Base-by-base conservation (phyloP, 2,113 vertebrate species). In the Serranochromis macrocephalus region DNA sequence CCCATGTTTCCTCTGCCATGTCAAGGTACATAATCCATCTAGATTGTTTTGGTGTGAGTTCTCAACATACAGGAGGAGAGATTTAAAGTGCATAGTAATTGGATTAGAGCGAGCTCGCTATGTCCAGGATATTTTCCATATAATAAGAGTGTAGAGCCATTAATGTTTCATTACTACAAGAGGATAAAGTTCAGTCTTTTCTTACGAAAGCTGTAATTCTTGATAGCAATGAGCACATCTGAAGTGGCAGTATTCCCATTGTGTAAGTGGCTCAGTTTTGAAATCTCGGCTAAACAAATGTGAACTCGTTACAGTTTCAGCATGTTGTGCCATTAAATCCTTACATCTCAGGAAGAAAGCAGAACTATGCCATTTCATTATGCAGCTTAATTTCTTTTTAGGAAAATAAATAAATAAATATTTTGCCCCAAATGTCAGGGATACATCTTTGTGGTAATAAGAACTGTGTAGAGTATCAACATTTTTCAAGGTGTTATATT, bases 171-270 rank as follows among this genome's bases (percentile, higher is more conserved):
- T 85, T 87, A 87, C 63, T 83, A 83, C 68, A 80, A 66, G 89
- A 86, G 87, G 93, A 93, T 93, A 88, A 93, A 92, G 87, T 90
- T 89, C 87, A 89, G 31, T 84, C 66, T 85, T 90, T 88, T 68
- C 91, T 91, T 91, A 94, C 91, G 51, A 51, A 42, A 53, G 88
- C 89, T 75, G 82, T 92, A 91, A 90, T 86, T 90, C 90, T 82
- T 83, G 87, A 88, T 68, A 89, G 86, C 89, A 54, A 21, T 88
- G 84, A 85, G 47, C 92, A 92, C 91, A 92, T 94, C 91, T 94
- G 90, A 91, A 87, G 88, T 47, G 3, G 71, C 90, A 42, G 63
- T 83, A 88, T 86, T 93, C 91, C 86, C 83, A 71, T 42, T 71
- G 66, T 42, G 66, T 42, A 42, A 42, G 66, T 42, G n/a, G 66